Conservation (phyloP, 2,888 invertebrate species). For the Netelia melanura region DNA sequence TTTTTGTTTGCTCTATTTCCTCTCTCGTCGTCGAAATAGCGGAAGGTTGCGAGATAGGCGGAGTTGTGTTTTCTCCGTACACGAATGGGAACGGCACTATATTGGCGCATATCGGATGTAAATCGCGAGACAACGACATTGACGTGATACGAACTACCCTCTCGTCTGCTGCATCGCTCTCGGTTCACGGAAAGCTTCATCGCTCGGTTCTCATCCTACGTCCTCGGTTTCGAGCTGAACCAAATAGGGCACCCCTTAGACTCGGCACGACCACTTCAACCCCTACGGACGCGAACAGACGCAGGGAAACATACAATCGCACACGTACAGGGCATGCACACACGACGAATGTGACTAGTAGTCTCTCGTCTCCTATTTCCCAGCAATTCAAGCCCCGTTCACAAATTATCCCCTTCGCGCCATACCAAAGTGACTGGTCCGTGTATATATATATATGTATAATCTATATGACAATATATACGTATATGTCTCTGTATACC, state of each 20-base stretch:
- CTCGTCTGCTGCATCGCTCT: conserved; percentile 70
- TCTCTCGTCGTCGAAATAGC: conserved; percentile 5
- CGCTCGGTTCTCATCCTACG: conserved; percentile 44
- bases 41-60: conserved; percentile 11
- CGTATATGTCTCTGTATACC: conserved; percentile 21
- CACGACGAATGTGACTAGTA: conserved; percentile 46
- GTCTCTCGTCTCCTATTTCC: conserved; percentile 73
- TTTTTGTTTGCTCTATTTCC: conserved; percentile 38
- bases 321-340: conserved; percentile 13
- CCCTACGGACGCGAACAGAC: conserved; percentile 18
- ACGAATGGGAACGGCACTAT: conserved; percentile 61
- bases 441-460: not conserved
- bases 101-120: conserved; percentile 75
- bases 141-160: conserved; percentile 73
- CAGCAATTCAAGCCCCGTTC: conserved; percentile 71
- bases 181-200: conserved; percentile 52
- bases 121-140: conserved; percentile 74
- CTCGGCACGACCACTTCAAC: conserved; percentile 35
- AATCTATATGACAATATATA: conserved; percentile 41
- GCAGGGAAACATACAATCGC: not conserved
- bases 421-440: conserved; percentile 60
- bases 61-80: conserved; percentile 43
- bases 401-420: conserved; percentile 73
- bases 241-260: conserved; percentile 29
- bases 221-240: conserved; percentile 42